Base-by-base conservation (phyloP, 2,888 invertebrate genomes). In the Philonicus albiceps region DNA sequence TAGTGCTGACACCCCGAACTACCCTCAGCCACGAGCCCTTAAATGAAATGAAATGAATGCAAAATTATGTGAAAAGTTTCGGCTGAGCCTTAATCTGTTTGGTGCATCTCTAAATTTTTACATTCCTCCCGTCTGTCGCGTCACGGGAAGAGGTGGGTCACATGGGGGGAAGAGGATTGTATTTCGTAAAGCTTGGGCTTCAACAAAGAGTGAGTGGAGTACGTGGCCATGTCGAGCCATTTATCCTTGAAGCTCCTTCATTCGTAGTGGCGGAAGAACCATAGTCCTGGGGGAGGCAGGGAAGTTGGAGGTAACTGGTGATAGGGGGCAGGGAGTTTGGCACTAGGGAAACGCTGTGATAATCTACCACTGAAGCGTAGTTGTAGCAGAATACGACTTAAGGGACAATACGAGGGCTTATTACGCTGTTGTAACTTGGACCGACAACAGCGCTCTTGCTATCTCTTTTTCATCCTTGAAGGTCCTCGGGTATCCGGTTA, bases 371-470 rank as follows among this genome's bases (percentile, higher is more conserved):
- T 81, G 64, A 34, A 81, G 49, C 80, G 19, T 64, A 34, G 81
- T 81, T 81, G 81, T 81, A 81, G 55, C 64, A 64, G 55, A 34
- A 81, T 81, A 81, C 55, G 55, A 55, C 81, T 81, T 81, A 55
- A 19, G 64, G 34, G 30, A 64, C 19, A 81, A 49, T 19, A n/a
- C 72, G 72, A 31, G 73, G 55, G 73, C 72, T 84, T 84, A 84
- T 73, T 73, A 84, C 84, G 84, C 73, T 84, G 73, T 73, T 73
- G 72, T 73, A 84, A 84, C 43, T 84, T 84, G 40, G 84, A n/a
- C 72, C 72, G 84, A 84, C 84, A 84, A 84, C 84, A 81, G 40
- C 4, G 16, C 43, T 73, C 37, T n/a, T 16, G 27, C 84, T 84
- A 40, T 73, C 84, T 73, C 73, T 30, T 73, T 84, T 43, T 13